Conservation (phyloP, 2,113 vertebrate genomes). For the Microtus pennsylvanicus region DNA sequence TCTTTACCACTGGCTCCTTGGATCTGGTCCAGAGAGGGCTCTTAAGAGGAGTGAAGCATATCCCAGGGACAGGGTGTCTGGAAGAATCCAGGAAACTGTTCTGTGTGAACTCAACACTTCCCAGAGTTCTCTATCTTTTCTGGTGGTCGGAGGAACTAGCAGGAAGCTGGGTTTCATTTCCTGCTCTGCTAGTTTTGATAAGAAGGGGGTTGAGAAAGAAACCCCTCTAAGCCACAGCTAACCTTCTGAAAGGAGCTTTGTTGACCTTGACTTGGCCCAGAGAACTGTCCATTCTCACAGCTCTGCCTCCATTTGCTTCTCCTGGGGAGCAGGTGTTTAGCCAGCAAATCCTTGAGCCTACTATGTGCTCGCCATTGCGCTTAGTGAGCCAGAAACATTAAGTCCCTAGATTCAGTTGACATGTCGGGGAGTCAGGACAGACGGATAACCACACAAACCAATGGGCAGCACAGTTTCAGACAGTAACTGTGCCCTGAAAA, state of each 20-base stretch:
- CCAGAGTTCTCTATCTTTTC: constrained; percentile 56
- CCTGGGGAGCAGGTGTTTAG: background rate
- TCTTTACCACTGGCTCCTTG: background rate
- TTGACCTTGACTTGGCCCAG: background rate
- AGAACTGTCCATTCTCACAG: fast-evolving
- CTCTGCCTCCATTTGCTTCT: background rate
- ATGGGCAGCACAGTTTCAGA: background rate
- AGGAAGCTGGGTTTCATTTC: constrained; percentile 65
- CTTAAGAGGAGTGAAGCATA: background rate
- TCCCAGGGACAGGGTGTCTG: background rate
- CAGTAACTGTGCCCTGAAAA: constrained; percentile 11
- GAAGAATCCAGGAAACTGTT: background rate
- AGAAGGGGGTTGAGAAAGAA: constrained; percentile 62
- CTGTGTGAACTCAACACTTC: background rate
- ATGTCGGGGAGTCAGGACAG: background rate
- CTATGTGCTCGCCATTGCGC: background rate
- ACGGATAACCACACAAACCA: background rate
- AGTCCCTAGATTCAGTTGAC: background rate
- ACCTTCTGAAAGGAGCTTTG: constrained; percentile 22
- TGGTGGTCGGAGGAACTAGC: constrained; percentile 57
- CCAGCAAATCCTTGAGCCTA: background rate
- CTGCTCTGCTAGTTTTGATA: constrained; percentile 70
- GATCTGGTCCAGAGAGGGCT: background rate
- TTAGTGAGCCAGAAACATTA: background rate
- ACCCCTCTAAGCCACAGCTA: constrained; percentile 29